Evolutionary conservation across 2,797 vertebrate genomes (phyloP), one percentile per base, ranked within the genome.

Genomic region (Phylloscopus collybita): DNA sequence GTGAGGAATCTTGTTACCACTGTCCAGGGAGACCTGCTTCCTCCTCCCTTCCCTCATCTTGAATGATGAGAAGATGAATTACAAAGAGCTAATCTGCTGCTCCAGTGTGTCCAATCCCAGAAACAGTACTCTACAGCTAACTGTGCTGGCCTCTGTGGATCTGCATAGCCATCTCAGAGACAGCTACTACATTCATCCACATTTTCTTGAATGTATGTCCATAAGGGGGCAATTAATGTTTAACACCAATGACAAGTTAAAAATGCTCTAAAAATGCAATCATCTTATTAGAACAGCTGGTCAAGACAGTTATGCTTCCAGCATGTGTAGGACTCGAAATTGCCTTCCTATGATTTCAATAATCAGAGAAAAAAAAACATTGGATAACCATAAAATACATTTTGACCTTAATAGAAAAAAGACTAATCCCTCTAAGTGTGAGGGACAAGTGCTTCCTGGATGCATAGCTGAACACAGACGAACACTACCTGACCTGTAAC

Each of bases 1-100:
- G 10, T 0, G 0, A 84, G 20, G 13, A 78, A 27, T 67, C 62
- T 49, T 5, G 0, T 45, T 30, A 71, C 25, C 20, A 32, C 20
- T 42, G 36, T 32, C 23, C 57, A 67, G 5, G 16, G 34, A 60
- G 23, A 21, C 23, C 34, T 87, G 23, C 23, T 79, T 69, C 34
- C 38, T 69, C 30, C 16, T 72, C 27, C 32, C 17, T 70, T 84
- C 51, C 42, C 14, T 54, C 36, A 32, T 69, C 21, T 56, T 44
- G 5, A 72, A 51, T 23, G 19, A 87, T 20, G 7, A 71, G 36
- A 76, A 4, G 3, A 11, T n/a, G 32, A 79, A 79, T 50, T 79
- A 67, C 54, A 34, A 61, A 80, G n/a, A 17, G n/a, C 32, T 1
- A 0, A 34, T 32, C 14, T 9, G 11, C 32, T 19, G 9, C 32